Evolutionary conservation across 2,888 invertebrate species (phyloP), one percentile per base, ranked within the genome.

Genomic region (Zele albiditarsus): DNA sequence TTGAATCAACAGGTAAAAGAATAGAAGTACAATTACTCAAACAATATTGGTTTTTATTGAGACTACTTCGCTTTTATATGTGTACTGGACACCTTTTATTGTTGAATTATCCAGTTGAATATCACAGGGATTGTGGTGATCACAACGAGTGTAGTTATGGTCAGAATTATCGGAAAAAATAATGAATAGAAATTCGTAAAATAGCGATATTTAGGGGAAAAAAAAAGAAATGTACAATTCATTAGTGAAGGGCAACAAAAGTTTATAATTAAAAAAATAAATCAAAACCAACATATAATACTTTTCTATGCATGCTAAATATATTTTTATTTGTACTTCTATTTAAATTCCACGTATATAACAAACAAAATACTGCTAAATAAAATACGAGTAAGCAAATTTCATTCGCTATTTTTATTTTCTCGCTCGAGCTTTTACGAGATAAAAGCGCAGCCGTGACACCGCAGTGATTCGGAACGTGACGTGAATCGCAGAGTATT

Each of bases 1-100:
- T 83, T 86, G 78, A 89, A 89, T 83, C 84, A 88, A 79, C 88
- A 89, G 87, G 89, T 89, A 77, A 81, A 85, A 25, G n/a, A 67
- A 67, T 46, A 63, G 2, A n/a, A 28, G n/a, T 38, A 38, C 38
- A 12, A 12, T 8, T 38, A 38, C 12, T 38, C 38, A 12, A 38
- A 38, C 12, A 38, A 38, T 38, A 38, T 38, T 38, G 8, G 8
- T 4, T 38, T 12, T 38, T 38, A 38, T 38, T 38, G 38, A 38
- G 8, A 12, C 12, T 38, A 38, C 12, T 12, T 38, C 12, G 10
- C 12, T 38, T 38, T 38, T 4, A 38, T 38, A 12, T 8, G 38
- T 38, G 38, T 6, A 12, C 2, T 38, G 38, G 38, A 38, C 2
- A 31, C 8, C 31, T 38, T 12, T 12, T 38, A 38, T 38, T 6